These are phyloP conservation scores for Melieria crassipennis DNA, from an alignment of 2,888 invertebrate species.

Conservation along the genomic window DNA sequence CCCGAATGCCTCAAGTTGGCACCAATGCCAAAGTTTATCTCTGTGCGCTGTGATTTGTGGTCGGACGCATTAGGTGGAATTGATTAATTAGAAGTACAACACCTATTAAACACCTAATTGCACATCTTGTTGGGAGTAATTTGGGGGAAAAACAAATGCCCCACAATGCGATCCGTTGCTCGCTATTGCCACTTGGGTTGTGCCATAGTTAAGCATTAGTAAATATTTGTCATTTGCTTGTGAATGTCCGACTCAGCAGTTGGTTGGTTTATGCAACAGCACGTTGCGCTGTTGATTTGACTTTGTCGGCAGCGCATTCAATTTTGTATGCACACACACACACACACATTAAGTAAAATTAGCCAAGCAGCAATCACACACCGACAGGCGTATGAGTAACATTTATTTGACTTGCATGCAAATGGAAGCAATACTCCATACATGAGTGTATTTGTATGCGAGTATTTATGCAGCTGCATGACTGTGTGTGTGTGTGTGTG, in stretches of 20 bases:
- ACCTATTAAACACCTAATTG: too few relatives aligned
- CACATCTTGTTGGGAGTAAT: too few relatives aligned
- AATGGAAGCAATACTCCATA: conserved; percentile 16
- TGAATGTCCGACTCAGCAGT: neutral
- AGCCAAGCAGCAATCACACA: neutral
- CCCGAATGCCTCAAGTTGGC: too few relatives aligned
- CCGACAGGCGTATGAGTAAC: conserved; percentile 20
- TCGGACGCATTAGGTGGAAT: too few relatives aligned
- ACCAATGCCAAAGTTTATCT: too few relatives aligned
- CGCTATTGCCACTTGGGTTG: too few relatives aligned
- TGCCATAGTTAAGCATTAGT: neutral
- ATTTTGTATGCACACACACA: conserved; percentile 11
- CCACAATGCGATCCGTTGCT: too few relatives aligned
- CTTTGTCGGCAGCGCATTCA: neutral
- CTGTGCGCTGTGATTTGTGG: too few relatives aligned
- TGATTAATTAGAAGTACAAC: too few relatives aligned
- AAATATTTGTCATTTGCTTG: conserved; percentile 1
- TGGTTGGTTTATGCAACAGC: neutral
- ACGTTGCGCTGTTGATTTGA: neutral
- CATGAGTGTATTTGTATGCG: conserved; percentile 17
- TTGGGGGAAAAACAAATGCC: too few relatives aligned
- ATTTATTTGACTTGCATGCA: conserved; percentile 9
- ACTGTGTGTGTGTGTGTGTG: conserved; percentile 39
- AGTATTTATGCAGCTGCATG: conserved; percentile 18
- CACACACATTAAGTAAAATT: conserved; percentile 10